Base-by-base conservation (phyloP, 2,888 invertebrate species). In the Hypomecis atomaria region DNA sequence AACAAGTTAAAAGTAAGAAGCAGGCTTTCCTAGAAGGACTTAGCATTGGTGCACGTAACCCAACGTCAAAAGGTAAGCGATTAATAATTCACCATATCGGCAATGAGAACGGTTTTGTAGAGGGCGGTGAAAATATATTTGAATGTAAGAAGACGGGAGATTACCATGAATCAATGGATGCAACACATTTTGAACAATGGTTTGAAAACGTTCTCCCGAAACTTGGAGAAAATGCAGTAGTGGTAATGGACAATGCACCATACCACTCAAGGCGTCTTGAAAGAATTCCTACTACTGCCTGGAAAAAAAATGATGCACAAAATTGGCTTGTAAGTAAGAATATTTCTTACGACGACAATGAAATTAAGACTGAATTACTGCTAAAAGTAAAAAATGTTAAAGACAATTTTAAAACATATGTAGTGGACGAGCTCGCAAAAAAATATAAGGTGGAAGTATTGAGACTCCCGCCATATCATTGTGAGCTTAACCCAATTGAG, bases 141-240 rank as follows among this genome's bases (percentile, higher is more conserved):
- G 66, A 73, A 54, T 67, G 62, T 6, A 71, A 71, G 62, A 72
- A 71, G 57, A 59, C 8, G 62, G 68, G n/a, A n/a, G n/a, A n/a
- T n/a, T n/a, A n/a, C n/a, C n/a, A n/a, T n/a, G n/a, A n/a, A n/a
- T n/a, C n/a, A 66, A 74, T 71, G 67, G 65, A 69, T 52, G 56
- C 71, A 10, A 49, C 62, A 40, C 62, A 68, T 53, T 74, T 69
- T 49, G 67, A 73, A 66, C 59, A 64, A 48, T 73, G 67, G 69
- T 69, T 64, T 49, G 40, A 61, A 50, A 61, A 62, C 36, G 37
- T 62, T 40, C 42, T 60, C 36, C 62, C 62, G 37, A 62, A 47
- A 57, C 47, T 62, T 40, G 62, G 45, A 40, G 53, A 52, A 36
- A 37, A n/a, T n/a, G n/a, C n/a, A n/a, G n/a, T n/a, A n/a, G n/a